phyloP scores from a whole-genome alignment of 1,140 invertebrate species.

The Macrocentrus cingulum region DNA sequence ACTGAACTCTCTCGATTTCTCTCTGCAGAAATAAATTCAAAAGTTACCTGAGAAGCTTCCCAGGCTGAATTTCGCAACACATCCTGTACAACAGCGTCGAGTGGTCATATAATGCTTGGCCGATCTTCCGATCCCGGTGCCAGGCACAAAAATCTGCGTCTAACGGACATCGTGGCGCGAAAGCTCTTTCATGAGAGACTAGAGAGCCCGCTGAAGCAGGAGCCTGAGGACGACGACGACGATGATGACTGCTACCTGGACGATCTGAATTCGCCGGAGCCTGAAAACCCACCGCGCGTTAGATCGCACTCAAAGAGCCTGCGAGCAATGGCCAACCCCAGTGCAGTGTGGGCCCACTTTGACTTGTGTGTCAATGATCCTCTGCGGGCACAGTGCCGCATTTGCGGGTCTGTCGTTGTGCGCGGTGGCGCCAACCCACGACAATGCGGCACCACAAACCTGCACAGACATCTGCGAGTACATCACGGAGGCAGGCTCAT shows the following conservation, averaged over 20 bases:
- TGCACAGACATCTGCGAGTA: constrained; percentile 54
- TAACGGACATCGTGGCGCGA: neutral
- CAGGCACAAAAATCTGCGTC: neutral
- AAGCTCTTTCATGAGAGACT: neutral
- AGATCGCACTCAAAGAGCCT: constrained; percentile 52
- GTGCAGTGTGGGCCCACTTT: constrained; percentile 58
- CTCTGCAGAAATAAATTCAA: neutral
- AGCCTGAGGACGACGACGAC: constrained; percentile 51
- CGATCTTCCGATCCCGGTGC: neutral
- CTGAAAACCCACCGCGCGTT: constrained; percentile 37
- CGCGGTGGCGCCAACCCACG: constrained; percentile 54
- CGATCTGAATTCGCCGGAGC: constrained; percentile 30
- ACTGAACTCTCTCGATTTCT: neutral
- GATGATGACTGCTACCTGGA: constrained; percentile 43
- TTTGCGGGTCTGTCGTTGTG: constrained; percentile 56
- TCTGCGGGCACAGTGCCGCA: constrained; percentile 52
- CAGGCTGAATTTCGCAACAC: too few relatives aligned
- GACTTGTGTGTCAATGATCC: constrained; percentile 54
- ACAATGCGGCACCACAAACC: constrained; percentile 56
- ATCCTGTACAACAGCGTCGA: neutral
- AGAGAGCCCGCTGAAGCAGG: constrained; percentile 46
- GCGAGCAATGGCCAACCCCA: constrained; percentile 55
- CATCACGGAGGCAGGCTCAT: constrained; percentile 56
- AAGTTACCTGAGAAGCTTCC: too few relatives aligned
- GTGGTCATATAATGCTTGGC: neutral